Conservation (phyloP, 1,140 invertebrate genomes). For the Gryllus bimaculatus region DNA sequence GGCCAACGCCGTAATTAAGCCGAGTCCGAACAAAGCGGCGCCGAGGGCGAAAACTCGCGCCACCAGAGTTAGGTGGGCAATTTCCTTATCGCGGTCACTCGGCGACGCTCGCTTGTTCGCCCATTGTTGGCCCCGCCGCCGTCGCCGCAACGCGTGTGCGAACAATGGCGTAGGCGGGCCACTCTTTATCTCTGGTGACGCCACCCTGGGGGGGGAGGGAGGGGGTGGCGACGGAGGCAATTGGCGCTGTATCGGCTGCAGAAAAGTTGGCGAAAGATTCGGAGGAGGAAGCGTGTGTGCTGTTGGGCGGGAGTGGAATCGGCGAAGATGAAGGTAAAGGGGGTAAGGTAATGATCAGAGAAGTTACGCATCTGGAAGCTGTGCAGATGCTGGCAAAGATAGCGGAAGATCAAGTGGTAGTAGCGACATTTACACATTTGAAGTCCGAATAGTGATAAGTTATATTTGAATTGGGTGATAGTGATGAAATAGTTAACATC, state of each 20-base stretch:
- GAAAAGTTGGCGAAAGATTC: slow-evolving; percentile 2
- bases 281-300: slow-evolving; percentile 3
- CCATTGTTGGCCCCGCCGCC: not conserved
- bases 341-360: no score
- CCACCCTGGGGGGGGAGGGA: no score
- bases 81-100: not conserved
- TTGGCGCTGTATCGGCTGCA: not conserved
- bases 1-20: not conserved
- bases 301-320: not conserved
- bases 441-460: no score
- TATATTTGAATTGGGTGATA: no score
- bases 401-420: no score
- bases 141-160: slow-evolving; percentile 8
- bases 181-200: not conserved
- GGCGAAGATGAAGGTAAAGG: no score
- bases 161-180: not conserved
- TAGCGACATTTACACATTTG: no score
- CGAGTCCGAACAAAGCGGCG: not conserved
- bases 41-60: not conserved
- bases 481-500: no score
- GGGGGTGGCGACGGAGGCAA: not conserved
- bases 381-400: no score
- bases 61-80: not conserved
- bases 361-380: no score
- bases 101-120: not conserved